A percentile compares a stretch with the other conserved stretches of the same genome.
phyloP scores from a whole-genome alignment of 2,113 vertebrate genomes.

The Neodon shergylaensis region DNA sequence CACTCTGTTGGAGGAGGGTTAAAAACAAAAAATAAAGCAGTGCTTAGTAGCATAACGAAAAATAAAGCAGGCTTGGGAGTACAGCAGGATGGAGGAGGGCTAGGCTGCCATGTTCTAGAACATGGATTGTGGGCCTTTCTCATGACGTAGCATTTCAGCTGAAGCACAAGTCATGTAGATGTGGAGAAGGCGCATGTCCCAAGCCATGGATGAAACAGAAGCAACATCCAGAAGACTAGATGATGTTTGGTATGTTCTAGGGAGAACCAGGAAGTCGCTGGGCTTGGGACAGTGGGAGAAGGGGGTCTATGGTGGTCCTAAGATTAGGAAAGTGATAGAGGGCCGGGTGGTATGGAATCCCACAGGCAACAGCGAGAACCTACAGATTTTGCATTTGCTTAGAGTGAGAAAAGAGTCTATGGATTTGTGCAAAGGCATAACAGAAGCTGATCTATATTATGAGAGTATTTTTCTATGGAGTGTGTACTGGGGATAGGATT shows the following conservation, averaged over 20 bases:
- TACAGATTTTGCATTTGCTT: slow-evolving; percentile 12
- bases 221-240: neutral
- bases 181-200: neutral
- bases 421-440: neutral
- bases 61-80: neutral
- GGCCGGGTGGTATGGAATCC: neutral
- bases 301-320: neutral
- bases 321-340: neutral
- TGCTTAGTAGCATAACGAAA: neutral
- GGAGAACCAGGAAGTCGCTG: neutral
- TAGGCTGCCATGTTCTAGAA: neutral
- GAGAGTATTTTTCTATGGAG: neutral
- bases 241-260: neutral
- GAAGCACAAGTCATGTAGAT: neutral
- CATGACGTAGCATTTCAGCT: neutral
- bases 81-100: neutral
- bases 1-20: neutral
- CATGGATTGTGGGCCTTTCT: neutral
- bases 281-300: neutral
- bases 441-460: slow-evolving; percentile 5
- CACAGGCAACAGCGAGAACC: neutral
- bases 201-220: neutral
- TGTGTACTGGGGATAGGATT: neutral
- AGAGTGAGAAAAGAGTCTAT: neutral
- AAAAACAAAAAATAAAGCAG: neutral